Conservation (phyloP, 2,888 invertebrate genomes). For the Argyra leucocephala region DNA sequence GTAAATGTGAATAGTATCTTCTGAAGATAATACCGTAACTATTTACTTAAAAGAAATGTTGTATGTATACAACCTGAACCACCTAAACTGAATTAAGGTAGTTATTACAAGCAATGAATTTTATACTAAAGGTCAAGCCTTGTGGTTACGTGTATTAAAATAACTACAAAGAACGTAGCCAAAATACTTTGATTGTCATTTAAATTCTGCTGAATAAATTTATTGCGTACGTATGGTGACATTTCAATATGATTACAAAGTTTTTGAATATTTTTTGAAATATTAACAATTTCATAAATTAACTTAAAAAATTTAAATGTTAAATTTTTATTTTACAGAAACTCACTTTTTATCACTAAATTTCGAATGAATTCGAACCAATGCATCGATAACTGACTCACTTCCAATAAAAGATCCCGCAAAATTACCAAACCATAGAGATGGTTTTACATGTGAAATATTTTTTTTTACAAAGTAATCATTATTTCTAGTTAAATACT, state of each 20-base stretch:
- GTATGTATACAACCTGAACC: too few relatives aligned
- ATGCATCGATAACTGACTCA: conserved; percentile 12
- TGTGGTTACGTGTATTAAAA: too few relatives aligned
- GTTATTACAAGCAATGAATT: too few relatives aligned
- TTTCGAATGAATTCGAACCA: conserved; percentile 25
- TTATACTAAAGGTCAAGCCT: too few relatives aligned
- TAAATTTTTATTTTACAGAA: background rate
- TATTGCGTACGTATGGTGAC: too few relatives aligned
- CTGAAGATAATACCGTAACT: too few relatives aligned
- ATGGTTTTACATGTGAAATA: conserved; percentile 28
- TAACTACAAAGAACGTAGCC: too few relatives aligned
- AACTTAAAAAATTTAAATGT: conserved; percentile 8
- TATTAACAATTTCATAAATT: conserved; percentile 22
- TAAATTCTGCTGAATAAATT: too few relatives aligned
- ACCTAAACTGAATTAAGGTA: too few relatives aligned
- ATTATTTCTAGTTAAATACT: conserved; percentile 20
- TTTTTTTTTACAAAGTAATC: conserved; percentile 30
- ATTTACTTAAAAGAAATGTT: too few relatives aligned
- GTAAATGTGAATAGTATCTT: too few relatives aligned
- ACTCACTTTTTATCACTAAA: conserved; percentile 6
- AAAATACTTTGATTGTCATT: too few relatives aligned
- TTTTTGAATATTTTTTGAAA: background rate
- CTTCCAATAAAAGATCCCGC: conserved; percentile 9
- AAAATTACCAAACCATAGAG: conserved; percentile 30
- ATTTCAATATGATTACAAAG: background rate